Percentiles rank a stretch among this genome's conserved stretches.
phyloP scores from a whole-genome alignment of 2,113 vertebrate species.

The Oreocharis arfaki region DNA sequence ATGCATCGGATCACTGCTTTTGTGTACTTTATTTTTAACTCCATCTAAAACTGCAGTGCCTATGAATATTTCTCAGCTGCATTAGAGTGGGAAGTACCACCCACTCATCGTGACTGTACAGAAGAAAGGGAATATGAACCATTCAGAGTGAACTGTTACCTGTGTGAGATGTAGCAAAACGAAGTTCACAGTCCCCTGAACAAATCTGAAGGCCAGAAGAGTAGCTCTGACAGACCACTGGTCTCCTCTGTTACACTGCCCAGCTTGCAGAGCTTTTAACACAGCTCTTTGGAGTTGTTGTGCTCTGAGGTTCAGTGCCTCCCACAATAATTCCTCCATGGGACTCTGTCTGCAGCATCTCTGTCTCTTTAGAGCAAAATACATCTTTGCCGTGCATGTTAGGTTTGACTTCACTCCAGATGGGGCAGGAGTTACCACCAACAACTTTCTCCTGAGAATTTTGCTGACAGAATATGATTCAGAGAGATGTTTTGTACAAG shows the following conservation, averaged over 20 bases:
- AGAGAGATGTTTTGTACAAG: background rate
- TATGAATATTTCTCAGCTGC: background rate
- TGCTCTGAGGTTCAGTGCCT: background rate
- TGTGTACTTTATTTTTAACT: background rate
- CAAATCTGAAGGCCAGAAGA: background rate
- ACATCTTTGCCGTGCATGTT: background rate
- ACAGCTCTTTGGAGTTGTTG: background rate
- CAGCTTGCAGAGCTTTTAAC: background rate
- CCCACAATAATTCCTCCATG: background rate
- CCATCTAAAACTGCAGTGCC: background rate
- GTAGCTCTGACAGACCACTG: background rate
- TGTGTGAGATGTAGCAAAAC: background rate
- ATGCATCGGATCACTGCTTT: background rate
- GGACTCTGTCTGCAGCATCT: background rate
- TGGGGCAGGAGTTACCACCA: background rate
- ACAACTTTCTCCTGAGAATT: background rate
- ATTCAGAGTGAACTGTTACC: background rate
- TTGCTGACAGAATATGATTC: background rate
- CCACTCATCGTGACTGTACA: background rate
- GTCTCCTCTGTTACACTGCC: background rate
- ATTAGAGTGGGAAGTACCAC: background rate
- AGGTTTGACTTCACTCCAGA: background rate
- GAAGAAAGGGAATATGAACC: background rate
- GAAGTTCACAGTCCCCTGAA: background rate
- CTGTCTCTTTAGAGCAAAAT: background rate